Evolutionary conservation across 2,797 vertebrate genomes (phyloP), one percentile per base, ranked within the genome.

Genomic region (Zonotrichia albicollis): DNA sequence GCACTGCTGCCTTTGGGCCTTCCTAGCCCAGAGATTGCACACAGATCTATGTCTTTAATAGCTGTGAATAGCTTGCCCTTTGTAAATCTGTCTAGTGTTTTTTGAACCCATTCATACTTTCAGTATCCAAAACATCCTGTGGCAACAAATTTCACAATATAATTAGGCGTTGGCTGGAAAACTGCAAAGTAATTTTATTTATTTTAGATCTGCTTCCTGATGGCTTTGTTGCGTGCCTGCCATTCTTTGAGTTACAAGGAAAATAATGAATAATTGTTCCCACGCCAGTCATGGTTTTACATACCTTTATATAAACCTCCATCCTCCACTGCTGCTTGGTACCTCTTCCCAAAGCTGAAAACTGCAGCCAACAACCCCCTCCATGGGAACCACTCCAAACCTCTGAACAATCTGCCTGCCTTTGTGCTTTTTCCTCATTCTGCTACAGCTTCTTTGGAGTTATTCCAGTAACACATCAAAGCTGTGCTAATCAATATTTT

Each of bases 101-200:
- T 89, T 79, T 91, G 87, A 94, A 96, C 58, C 80, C 93, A 94
- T 96, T 95, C 95, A 95, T 91, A 60, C 83, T 96, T 94, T 55
- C 83, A 95, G 95, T 88, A 96, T 84, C 96, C 94, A 96, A 96
- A 96, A 95, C 95, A 96, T 96, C 96, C 93, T 86, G 95, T 96
- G 95, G 94, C 95, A 95, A 94, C 93, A 94, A 84, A 93, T 96
- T 96, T 96, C 96, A 96, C 93, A 94, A 96, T 84, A 55, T 84
- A 90, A 94, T 91, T 75, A 95, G 95, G 94, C 90, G 85, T 96
- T 90, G 95, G 93, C 93, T 91, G 85, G 95, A 95, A 94, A 94
- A 95, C 90, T 91, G 91, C 93, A 94, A 96, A 95, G 91, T 65
- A 64, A 83, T 96, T 88, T 78, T 94, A 95, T 96, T 96, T 96